phyloP scores from a whole-genome alignment of 2,113 vertebrate genomes.

The Desmodus rotundus region DNA sequence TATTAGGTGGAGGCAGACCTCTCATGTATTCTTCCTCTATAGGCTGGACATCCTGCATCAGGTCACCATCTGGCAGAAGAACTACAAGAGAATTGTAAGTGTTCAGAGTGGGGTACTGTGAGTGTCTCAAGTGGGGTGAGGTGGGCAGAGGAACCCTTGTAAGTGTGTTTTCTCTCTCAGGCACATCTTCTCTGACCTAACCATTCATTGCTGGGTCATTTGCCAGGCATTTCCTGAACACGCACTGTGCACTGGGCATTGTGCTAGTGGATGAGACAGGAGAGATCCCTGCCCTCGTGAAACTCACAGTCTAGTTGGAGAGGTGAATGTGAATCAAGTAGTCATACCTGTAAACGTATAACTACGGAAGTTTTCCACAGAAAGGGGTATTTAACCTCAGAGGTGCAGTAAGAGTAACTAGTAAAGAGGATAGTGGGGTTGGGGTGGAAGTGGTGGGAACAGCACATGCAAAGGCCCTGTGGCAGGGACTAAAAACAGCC shows the following conservation, averaged over 20 bases:
- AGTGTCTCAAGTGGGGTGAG: not conserved
- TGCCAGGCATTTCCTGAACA: not conserved
- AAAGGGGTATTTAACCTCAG: not conserved
- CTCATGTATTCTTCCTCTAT: not conserved
- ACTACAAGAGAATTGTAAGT: slow-evolving; percentile 91
- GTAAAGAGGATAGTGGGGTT: not conserved
- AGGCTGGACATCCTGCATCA: slow-evolving; percentile 89
- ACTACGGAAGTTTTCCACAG: not conserved
- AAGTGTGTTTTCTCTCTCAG: not conserved
- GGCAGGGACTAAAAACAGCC: not conserved
- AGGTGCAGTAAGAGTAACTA: not conserved
- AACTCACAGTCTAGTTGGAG: not conserved
- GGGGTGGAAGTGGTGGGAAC: too few relatives aligned
- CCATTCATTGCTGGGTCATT: not conserved
- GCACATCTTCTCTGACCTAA: not conserved
- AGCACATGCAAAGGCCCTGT: not conserved
- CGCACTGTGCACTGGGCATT: too few relatives aligned
- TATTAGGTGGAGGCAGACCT: not conserved
- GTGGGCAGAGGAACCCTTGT: not conserved
- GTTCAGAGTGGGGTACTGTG: not conserved
- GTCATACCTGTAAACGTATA: not conserved
- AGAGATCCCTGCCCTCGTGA: not conserved
- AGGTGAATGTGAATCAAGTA: not conserved
- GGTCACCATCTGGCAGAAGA: slow-evolving; percentile 89
- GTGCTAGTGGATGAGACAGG: not conserved